Conservation (phyloP, 1,140 invertebrate genomes). For the Euura lappo region DNA sequence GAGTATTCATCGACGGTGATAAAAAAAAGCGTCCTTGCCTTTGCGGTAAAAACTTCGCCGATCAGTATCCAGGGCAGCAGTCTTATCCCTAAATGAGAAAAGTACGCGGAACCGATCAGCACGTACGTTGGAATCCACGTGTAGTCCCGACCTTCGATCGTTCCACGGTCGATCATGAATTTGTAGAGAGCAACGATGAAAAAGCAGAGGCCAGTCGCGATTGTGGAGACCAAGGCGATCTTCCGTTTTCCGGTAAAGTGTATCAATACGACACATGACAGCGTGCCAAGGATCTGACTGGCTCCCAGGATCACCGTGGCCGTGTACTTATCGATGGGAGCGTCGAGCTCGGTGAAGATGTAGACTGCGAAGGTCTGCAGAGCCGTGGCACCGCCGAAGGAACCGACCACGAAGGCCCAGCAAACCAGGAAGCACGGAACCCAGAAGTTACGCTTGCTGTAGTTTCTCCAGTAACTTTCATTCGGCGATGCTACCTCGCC, state of each 20-base stretch:
- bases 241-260: conserved; percentile 74
- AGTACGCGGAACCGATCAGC: conserved; percentile 70
- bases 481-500: conserved; percentile 4
- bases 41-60: conserved; percentile 67
- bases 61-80: conserved; percentile 79
- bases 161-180: conserved; percentile 42
- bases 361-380: conserved; percentile 75
- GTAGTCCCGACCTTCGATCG: conserved; percentile 48
- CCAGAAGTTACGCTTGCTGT: conserved; percentile 64
- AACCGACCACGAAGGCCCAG: conserved; percentile 70
- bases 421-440: conserved; percentile 69
- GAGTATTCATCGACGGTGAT: conserved; percentile 13
- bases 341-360: conserved; percentile 71
- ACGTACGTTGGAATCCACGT: conserved; percentile 74
- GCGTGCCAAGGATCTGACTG: conserved; percentile 69
- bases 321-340: conserved; percentile 75
- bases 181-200: conserved; percentile 65
- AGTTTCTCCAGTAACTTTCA: conserved; percentile 49
- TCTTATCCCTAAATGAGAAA: conserved; percentile 72
- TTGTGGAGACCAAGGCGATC: conserved; percentile 70
- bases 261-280: conserved; percentile 68
- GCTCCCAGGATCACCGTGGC: conserved; percentile 74
- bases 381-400: conserved; percentile 75
- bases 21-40: conserved; percentile 32
- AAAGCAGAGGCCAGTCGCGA: conserved; percentile 68